Conservation (phyloP, 2,888 invertebrate species). For the Noctua pronuba region DNA sequence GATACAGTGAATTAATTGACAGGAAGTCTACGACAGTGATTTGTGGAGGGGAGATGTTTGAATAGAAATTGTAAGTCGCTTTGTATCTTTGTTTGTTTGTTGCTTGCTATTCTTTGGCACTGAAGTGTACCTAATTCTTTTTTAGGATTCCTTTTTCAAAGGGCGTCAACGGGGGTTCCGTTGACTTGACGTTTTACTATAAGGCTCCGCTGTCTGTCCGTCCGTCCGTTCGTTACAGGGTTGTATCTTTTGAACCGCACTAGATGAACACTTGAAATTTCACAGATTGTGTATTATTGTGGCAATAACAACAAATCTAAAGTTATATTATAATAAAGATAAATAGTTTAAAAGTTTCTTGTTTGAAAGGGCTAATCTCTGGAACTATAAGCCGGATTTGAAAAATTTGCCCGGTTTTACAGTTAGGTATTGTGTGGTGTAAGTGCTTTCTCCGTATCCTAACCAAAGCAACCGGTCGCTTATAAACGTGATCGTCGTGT, state of each 20-base stretch:
- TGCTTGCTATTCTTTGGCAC: background rate
- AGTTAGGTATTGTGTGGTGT: background rate
- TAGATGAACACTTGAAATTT: too few species aligned
- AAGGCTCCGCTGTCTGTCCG: background rate
- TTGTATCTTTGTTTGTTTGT: background rate
- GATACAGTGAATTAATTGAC: slow-evolving; percentile 45
- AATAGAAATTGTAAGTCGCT: background rate
- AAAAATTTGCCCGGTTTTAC: background rate
- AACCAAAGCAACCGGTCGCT: background rate
- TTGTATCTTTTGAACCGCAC: background rate
- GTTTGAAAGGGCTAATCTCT: too few species aligned
- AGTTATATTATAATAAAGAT: background rate
- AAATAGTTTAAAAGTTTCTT: too few species aligned
- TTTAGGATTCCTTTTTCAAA: background rate
- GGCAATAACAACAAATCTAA: background rate
- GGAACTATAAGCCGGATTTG: too few species aligned
- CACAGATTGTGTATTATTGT: background rate
- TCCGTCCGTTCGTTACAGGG: background rate
- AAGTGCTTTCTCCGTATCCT: background rate
- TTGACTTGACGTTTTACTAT: background rate
- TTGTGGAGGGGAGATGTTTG: background rate
- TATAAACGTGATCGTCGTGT: background rate
- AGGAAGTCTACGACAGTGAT: slow-evolving; percentile 6
- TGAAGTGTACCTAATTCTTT: background rate
- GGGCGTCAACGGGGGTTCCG: too few species aligned